Evolutionary conservation across 1,140 invertebrate genomes (phyloP), one percentile per base, ranked within the genome.

Genomic region (Pogonomyrmex barbatus): DNA sequence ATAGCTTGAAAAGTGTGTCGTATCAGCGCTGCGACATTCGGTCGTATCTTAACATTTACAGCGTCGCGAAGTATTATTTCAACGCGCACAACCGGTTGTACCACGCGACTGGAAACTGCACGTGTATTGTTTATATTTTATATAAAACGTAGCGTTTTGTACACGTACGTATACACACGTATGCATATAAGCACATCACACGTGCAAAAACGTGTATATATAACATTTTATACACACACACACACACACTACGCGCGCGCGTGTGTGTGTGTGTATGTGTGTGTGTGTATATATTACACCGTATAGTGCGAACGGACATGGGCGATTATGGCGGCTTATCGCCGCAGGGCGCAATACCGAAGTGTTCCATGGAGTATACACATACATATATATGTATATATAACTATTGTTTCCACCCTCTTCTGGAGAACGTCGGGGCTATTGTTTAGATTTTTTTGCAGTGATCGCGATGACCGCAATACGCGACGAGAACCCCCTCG

Each of bases 391-490:
- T 47, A 30, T 47, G n/a, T 68, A 68, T 47, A 68, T 68, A 68
- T 47, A 60, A 76, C 81, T 39, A 90, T 90, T 90, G 88, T 90
- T 76, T 89, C 39, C 81, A 33, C 63, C 81, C 88, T 78, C 82
- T 65, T 77, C 62, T 52, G 12, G 79, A 83, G 84, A 90, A 85
- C 78, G 86, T 73, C 65, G 33, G 14, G 50, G 45, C 88, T 54
- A 90, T 90, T 90, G 89, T 90, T 89, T 90, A 90, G 75, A 85
- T 89, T 90, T 90, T 82, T 88, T 63, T 65, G 58, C 81, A 45
- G 73, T 60, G 56, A 85, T 90, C 88, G 54, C 56, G 79, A 70
- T 86, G 85, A 89, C 89, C 67, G 75, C 79, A 87, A 89, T 87
- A 76, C 82, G 47, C 67, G 88, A 56, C 70, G 47, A 65, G 68